Conservation (phyloP, 2,113 vertebrate species). For the Pyxicephalus adspersus region DNA sequence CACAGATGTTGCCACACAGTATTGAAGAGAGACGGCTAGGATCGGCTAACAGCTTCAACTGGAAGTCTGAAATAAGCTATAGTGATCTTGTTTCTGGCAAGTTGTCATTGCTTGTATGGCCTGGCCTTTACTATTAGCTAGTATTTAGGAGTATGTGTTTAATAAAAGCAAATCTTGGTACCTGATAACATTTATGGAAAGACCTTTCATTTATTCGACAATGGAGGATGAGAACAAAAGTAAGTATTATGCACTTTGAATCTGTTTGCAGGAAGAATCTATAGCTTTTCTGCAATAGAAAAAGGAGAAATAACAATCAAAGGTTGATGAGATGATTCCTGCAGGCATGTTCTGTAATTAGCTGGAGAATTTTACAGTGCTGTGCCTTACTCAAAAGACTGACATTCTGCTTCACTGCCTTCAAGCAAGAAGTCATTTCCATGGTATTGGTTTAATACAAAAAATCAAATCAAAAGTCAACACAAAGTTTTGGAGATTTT, state of each 20-base stretch:
- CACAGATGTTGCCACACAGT: no score
- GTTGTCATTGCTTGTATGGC: no score
- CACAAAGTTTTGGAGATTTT: conserved; percentile 29
- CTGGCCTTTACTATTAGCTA: no score
- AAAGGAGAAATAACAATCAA: conserved; percentile 26
- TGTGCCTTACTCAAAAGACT: conserved; percentile 46
- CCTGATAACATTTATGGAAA: no score
- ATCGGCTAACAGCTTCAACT: no score
- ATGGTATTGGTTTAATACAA: conserved; percentile 47
- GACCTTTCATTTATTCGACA: no score
- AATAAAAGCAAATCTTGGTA: no score
- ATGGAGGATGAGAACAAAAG: neutral
- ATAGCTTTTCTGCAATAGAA: conserved; percentile 16
- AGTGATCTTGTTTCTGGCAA: no score
- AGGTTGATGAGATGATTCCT: conserved; percentile 44
- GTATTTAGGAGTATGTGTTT: no score
- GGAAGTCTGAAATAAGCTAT: no score
- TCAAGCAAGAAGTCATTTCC: conserved; percentile 32
- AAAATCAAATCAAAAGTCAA: conserved; percentile 40
- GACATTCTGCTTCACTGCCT: conserved; percentile 31
- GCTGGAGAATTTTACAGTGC: conserved; percentile 32
- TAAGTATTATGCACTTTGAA: conserved; percentile 11
- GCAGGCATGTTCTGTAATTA: conserved; percentile 52
- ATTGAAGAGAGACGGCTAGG: no score
- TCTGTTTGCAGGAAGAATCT: conserved; percentile 11